Evolutionary conservation across 2,888 invertebrate genomes (phyloP).

Genomic region (Odontocerum albicorne): DNA sequence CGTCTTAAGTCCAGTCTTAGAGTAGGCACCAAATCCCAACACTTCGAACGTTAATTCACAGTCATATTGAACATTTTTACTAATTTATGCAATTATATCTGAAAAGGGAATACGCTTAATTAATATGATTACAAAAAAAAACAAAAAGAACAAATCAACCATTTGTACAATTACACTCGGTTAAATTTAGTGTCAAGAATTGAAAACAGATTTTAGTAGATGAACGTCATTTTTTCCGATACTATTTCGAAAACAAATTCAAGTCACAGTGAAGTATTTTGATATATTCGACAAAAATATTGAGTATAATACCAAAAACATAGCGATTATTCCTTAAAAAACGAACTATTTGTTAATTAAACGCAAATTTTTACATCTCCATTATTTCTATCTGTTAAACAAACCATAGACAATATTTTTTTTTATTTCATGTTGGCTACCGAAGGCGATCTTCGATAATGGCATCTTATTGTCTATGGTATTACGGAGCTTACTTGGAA

Average conservation of each 20-base stretch:
- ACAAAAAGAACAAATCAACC: background rate
- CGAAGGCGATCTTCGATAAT: no score
- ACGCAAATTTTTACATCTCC: slow-evolving; percentile 23
- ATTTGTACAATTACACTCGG: slow-evolving; percentile 14
- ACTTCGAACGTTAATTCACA: slow-evolving; percentile 19
- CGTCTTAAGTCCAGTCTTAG: background rate
- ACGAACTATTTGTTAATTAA: slow-evolving; percentile 20
- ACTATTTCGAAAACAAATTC: no score
- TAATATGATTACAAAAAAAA: background rate
- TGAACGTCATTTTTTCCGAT: slow-evolving; percentile 16
- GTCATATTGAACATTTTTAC: slow-evolving; percentile 18
- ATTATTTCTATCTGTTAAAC: no score
- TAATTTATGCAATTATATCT: slow-evolving; percentile 9
- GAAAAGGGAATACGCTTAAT: slow-evolving; percentile 1
- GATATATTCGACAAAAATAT: no score
- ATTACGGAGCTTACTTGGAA: no score
- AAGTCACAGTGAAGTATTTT: no score
- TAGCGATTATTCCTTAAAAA: slow-evolving; percentile 20
- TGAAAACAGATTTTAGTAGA: slow-evolving; percentile 27
- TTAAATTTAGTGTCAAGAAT: slow-evolving; percentile 22
- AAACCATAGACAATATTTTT: no score
- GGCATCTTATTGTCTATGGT: no score
- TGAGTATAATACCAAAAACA: slow-evolving; percentile 6
- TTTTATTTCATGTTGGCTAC: no score
- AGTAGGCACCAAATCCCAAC: background rate